phyloP scores from a whole-genome alignment of 1,140 invertebrate species.

The Batillaria attramentaria region DNA sequence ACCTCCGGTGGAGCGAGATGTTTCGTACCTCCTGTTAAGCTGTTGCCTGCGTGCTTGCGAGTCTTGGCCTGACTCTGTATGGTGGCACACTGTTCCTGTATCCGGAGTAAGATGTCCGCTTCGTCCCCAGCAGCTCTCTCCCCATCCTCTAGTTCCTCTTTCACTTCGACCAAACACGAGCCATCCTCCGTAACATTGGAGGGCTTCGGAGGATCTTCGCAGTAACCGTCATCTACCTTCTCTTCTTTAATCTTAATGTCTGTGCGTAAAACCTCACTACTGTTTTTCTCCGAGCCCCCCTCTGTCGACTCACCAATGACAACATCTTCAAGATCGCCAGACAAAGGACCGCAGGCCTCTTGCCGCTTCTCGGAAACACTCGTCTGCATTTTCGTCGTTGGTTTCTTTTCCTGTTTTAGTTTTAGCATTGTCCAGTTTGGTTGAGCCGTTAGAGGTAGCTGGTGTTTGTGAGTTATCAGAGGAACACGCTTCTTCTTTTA shows the following conservation, averaged over 20 bases:
- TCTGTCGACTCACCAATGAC: background rate
- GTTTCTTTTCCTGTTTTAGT: slow-evolving; percentile 22
- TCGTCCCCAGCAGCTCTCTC: slow-evolving; percentile 51
- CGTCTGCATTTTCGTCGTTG: slow-evolving; percentile 80
- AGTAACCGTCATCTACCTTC: slow-evolving; percentile 28
- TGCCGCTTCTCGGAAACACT: slow-evolving; percentile 87
- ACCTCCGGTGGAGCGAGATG: slow-evolving; percentile 29
- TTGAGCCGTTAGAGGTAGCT: background rate
- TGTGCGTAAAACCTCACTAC: slow-evolving; percentile 17
- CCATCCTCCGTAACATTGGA: background rate
- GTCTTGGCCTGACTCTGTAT: slow-evolving; percentile 67
- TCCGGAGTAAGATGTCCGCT: slow-evolving; percentile 74
- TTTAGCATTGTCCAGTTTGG: background rate
- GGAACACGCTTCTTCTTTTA: background rate
- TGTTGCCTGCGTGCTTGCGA: background rate
- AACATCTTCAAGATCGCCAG: slow-evolving; percentile 73
- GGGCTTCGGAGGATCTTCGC: slow-evolving; percentile 8
- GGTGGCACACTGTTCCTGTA: slow-evolving; percentile 74
- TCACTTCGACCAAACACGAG: background rate
- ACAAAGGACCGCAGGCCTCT: slow-evolving; percentile 86
- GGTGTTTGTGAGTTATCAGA: background rate
- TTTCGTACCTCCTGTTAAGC: background rate
- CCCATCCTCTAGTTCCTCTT: slow-evolving; percentile 24
- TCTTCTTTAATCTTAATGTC: slow-evolving; percentile 37
- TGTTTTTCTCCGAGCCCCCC: slow-evolving; percentile 8